Evolutionary conservation across 2,888 invertebrate genomes (phyloP).

Genomic region (Apeira syringaria): DNA sequence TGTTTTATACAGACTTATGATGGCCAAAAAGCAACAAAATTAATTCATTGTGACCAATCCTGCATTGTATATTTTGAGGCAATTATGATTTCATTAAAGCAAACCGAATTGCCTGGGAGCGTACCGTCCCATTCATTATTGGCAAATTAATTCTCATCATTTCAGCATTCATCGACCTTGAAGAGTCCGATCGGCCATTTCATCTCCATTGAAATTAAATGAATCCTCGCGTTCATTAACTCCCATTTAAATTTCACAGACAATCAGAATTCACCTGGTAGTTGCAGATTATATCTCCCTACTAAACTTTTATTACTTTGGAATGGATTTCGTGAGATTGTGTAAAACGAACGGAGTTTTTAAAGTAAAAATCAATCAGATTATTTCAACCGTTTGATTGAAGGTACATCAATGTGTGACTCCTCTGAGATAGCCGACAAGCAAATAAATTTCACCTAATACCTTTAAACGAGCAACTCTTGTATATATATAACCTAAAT

Average conservation of each 20-base stretch:
- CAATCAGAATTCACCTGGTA: conserved; percentile 14
- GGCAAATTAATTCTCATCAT: conserved; percentile 41
- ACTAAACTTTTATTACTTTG: conserved; percentile 11
- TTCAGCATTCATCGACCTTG: conserved; percentile 33
- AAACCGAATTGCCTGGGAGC: conserved; percentile 18
- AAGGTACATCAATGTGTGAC: no score
- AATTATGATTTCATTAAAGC: conserved; percentile 26
- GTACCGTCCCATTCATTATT: conserved; percentile 32
- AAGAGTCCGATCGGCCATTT: conserved; percentile 42
- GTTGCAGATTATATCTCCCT: conserved; percentile 4
- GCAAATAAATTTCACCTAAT: no score
- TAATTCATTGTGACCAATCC: conserved; percentile 17
- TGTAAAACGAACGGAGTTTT: not conserved
- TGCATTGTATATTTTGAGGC: conserved; percentile 8
- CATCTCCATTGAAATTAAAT: conserved; percentile 47
- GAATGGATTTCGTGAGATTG: conserved; percentile 6
- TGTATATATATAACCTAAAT: no score
- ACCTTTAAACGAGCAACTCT: no score
- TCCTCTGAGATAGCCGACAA: no score
- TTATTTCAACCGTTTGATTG: not conserved
- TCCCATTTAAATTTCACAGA: conserved; percentile 40
- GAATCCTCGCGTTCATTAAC: conserved; percentile 51
- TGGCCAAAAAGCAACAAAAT: conserved; percentile 8
- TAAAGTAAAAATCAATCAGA: not conserved
- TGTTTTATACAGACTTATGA: conserved; percentile 11